Evolutionary conservation across 2,113 vertebrate species (phyloP).

Genomic region (Trematocara zebra): DNA sequence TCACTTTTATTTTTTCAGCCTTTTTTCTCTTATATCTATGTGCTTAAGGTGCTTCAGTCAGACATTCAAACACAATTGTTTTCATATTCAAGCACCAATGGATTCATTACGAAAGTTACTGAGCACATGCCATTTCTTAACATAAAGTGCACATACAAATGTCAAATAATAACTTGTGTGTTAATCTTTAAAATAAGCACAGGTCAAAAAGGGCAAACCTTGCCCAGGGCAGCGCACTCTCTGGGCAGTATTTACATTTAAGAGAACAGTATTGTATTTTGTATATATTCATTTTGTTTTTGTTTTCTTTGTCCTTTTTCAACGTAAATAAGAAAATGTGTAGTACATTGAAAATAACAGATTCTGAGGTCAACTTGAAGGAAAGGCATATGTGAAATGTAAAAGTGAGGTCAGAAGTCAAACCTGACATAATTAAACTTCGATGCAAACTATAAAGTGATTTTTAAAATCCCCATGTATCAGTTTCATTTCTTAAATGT

Average conservation of each 20-base stretch:
- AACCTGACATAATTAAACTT: neutral
- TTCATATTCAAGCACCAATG: neutral
- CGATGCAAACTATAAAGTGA: neutral
- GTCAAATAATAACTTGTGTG: neutral
- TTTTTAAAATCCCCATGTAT: neutral
- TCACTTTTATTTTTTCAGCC: neutral
- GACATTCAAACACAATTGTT: neutral
- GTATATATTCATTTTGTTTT: neutral
- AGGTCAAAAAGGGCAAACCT: neutral
- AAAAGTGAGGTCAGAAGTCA: neutral
- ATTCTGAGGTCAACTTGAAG: neutral
- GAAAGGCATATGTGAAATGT: neutral
- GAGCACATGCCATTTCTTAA: neutral
- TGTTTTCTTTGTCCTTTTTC: neutral
- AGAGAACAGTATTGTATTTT: neutral
- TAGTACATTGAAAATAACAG: neutral
- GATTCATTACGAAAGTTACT: neutral
- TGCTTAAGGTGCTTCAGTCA: neutral
- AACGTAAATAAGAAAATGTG: neutral
- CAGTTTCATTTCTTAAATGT: neutral
- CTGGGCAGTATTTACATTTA: neutral
- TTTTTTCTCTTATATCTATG: neutral
- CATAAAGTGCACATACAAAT: neutral
- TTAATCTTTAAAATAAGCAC: neutral
- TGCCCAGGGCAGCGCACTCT: neutral